A percentile compares a stretch with the other conserved stretches of the same genome.
These are phyloP conservation scores for Lynx canadensis DNA, from an alignment of 2,113 vertebrate species.

Conservation along the genomic window DNA sequence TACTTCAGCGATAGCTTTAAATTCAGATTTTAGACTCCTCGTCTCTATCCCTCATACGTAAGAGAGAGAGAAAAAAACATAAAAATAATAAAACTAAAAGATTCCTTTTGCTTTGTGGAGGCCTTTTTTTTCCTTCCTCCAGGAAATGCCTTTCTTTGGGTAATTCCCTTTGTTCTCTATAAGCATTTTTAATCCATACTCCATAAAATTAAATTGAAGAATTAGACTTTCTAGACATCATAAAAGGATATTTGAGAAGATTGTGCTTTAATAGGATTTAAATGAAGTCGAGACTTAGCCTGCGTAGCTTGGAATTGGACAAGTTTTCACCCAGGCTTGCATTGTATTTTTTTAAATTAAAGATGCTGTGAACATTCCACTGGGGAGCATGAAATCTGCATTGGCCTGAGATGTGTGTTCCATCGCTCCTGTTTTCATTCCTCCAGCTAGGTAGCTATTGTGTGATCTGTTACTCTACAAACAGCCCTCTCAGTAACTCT, in stretches of 20 bases:
- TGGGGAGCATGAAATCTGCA: constrained; percentile 56
- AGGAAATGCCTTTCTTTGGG: constrained; percentile 19
- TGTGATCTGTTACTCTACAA: background rate
- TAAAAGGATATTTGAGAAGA: constrained; percentile 58
- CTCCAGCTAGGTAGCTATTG: background rate
- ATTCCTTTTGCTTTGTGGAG: background rate
- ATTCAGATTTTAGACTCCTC: background rate
- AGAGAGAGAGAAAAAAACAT: background rate
- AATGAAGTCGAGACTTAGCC: constrained; percentile 63
- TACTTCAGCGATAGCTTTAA: background rate
- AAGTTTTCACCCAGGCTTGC: constrained; percentile 53
- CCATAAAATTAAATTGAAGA: constrained; percentile 58
- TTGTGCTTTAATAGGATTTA: constrained; percentile 61
- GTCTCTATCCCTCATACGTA: background rate
- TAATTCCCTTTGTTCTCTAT: constrained; percentile 46
- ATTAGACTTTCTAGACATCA: constrained; percentile 54
- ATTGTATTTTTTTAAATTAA: constrained; percentile 67
- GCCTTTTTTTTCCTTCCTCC: background rate
- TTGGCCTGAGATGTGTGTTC: background rate
- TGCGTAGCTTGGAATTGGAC: constrained; percentile 56
- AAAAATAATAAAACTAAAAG: constrained; percentile 27
- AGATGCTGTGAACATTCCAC: constrained; percentile 59
- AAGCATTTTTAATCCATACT: constrained; percentile 65
- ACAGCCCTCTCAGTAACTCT: background rate
- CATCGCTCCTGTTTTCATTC: background rate